These are phyloP conservation scores for Otolemur crassicaudatus DNA, from an alignment of 2,797 vertebrate genomes.

Conservation along the genomic window DNA sequence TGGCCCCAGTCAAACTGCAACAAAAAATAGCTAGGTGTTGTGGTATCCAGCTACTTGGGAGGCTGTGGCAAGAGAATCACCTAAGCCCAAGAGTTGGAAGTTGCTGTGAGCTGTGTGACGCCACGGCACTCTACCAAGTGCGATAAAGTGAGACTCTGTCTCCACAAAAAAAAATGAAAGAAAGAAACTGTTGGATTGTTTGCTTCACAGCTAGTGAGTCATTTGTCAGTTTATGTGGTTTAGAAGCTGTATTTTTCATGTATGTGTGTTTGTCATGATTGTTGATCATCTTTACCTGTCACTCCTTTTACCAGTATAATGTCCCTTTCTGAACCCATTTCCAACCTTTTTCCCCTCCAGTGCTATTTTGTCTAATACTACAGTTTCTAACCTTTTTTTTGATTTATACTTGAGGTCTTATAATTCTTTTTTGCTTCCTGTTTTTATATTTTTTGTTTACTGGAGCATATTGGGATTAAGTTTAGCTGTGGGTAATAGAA, in stretches of 20 bases:
- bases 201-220: neutral
- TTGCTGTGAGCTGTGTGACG: too few relatives aligned
- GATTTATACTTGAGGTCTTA: neutral
- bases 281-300: neutral
- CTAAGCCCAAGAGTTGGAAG: too few relatives aligned
- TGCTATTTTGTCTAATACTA: neutral
- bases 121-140: too few relatives aligned
- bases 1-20: too few relatives aligned
- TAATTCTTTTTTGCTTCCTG: neutral
- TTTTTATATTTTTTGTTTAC: neutral
- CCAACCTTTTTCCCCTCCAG: neutral
- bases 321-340: neutral
- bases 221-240: neutral
- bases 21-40: too few relatives aligned
- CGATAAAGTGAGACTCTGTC: too few relatives aligned
- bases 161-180: too few relatives aligned
- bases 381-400: neutral
- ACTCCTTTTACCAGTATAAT: neutral
- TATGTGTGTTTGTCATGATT: neutral
- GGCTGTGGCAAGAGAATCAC: too few relatives aligned
- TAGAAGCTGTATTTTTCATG: neutral
- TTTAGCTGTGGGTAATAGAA: neutral
- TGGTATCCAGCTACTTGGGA: too few relatives aligned
- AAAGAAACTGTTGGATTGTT: neutral
- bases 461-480: neutral